Base-by-base conservation (phyloP, 2,113 vertebrate species). In the Calyptommatus sinebrachiatus region DNA sequence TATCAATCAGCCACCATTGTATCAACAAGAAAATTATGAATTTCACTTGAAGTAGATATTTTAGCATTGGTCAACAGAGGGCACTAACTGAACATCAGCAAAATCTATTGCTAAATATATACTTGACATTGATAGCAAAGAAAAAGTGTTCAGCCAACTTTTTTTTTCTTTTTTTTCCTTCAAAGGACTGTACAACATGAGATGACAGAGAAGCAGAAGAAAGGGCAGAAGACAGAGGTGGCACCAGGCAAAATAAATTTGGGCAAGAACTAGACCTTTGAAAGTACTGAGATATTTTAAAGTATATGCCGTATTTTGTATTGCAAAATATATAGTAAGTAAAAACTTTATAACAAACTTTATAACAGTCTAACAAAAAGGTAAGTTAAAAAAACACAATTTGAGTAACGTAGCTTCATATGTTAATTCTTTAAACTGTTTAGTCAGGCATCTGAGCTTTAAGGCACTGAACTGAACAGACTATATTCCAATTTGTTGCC, bases 21-120 rank as follows among this genome's bases (percentile, higher is more conserved):
- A 83, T 4, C 1, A 8, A 66, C 0, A 69, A 10, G 48, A 63
- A 50, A 41, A 71, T 11, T 77, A 12, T 20, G 50, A 63, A 1
- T 65, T 67, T 67, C 46, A 28, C 18, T 68, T 50, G 7, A 41
- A 69, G 76, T 31, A 14, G 78, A 79, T 63, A 68, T 87, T 78
- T 82, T 75, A 46, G 70, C 84, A 88, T 84, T 66, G 86, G 89
- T 91, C 94, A 90, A 92, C 28, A 95, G 95, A 94, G 93, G 94
- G 94, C 92, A 89, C 90, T 88, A 84, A 87, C 5, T 90, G 90
- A 88, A 91, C 89, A 92, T 82, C 70, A 70, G 62, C 78, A 89
- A 88, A 76, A 85, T 71, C 76, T 1, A 7, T 83, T 22, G 0
- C 0, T 0, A 1, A 11, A 48, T 50, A 46, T 67, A 16, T 67